Evolutionary conservation across 2,797 vertebrate genomes (phyloP).

Genomic region (Leucoraja ocellata): DNA sequence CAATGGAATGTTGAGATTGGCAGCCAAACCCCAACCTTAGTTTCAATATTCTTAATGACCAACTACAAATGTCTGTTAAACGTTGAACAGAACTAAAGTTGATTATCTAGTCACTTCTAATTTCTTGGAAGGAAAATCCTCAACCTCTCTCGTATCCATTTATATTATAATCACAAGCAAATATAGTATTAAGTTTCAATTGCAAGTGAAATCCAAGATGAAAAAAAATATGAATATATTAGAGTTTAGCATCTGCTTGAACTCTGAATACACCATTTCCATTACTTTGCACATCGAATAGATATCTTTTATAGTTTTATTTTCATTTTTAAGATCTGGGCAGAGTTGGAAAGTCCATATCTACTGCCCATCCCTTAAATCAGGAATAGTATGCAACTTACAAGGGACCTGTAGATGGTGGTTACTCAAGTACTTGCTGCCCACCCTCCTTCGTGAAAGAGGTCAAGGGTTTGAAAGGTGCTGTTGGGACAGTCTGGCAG

Average conservation of each 20-base stretch:
- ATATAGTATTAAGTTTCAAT: background rate
- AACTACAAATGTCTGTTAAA: background rate
- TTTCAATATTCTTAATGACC: background rate
- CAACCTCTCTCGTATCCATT: background rate
- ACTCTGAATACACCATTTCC: background rate
- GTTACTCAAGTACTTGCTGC: too few relatives aligned
- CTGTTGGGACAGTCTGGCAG: too few relatives aligned
- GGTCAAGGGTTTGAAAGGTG: too few relatives aligned
- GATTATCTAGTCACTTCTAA: background rate
- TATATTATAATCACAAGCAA: background rate
- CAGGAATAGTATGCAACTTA: too few relatives aligned
- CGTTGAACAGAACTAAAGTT: background rate
- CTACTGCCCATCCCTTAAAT: too few relatives aligned
- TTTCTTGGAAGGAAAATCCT: constrained; percentile 8
- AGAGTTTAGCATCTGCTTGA: background rate
- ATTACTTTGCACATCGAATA: background rate
- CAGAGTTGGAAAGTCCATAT: too few relatives aligned
- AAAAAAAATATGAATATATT: background rate
- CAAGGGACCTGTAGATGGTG: too few relatives aligned
- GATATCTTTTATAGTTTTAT: background rate
- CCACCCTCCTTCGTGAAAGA: too few relatives aligned
- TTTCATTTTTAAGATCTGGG: too few relatives aligned
- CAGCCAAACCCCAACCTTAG: background rate
- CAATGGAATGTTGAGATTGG: too few relatives aligned
- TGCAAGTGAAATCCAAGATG: background rate